Evolutionary conservation across 2,888 invertebrate species (phyloP), one percentile per base, ranked within the genome.

Genomic region (Horisme vitalbata): DNA sequence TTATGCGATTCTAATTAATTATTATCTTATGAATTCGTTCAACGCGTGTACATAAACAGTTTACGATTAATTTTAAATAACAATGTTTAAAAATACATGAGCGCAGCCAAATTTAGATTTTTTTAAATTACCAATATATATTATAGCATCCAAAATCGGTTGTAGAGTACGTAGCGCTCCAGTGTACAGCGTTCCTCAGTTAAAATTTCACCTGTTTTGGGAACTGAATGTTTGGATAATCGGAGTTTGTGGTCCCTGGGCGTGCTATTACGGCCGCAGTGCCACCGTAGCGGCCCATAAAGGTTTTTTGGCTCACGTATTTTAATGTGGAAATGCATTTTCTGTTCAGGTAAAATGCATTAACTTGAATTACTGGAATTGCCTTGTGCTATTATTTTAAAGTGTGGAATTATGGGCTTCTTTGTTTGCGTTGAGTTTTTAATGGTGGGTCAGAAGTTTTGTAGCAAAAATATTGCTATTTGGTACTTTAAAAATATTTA

Each of bases 191-290:
- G 28, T 7, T 7, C 13, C 3, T 28, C 14, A 13, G 7, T 28
- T 13, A 11, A 26, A 87, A 79, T 87, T 86, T 83, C 84, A 83
- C 75, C 81, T 74, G 85, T 83, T 86, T 82, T 72, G 84, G 82
- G 77, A 80, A 80, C 79, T 75, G 75, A 72, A 71, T 80, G 83
- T 83, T 81, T 81, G 83, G 80, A 76, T 87, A 87, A 87, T 84
- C 86, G 84, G 81, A 82, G 86, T 89, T 88, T 88, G 89, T 87
- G 87, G 88, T 86, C 89, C 89, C 89, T 71, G 71, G 76, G 87
- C 76, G 87, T 70, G 79, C 84, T 77, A 82, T 87, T 81, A 86
- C 79, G 75, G 31, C 48, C 43, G 15, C 34, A 31, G n/a, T 9
- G 72, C 71, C 69, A 55, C 74, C 64, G 69, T 66, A n/a, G 69